phyloP scores from a whole-genome alignment of 2,113 vertebrate genomes.

The Callithrix jacchus region DNA sequence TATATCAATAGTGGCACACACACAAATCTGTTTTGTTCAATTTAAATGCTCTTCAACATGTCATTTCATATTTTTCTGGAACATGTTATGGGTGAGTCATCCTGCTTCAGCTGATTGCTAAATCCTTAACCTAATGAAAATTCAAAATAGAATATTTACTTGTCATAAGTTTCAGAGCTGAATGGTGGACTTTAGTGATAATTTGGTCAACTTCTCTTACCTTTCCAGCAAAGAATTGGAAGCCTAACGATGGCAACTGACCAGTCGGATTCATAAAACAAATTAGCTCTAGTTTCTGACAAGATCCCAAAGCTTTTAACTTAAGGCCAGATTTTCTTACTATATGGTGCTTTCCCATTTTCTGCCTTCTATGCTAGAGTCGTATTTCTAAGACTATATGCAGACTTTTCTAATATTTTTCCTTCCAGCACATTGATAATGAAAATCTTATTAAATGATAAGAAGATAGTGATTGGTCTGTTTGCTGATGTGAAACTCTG shows the following conservation, averaged over 20 bases:
- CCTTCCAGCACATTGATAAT: slow-evolving; percentile 79
- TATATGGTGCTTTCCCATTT: neutral
- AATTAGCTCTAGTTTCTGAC: neutral
- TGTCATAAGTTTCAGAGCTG: neutral
- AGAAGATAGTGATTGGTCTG: slow-evolving; percentile 82
- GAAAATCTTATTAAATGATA: slow-evolving; percentile 85
- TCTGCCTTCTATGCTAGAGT: neutral
- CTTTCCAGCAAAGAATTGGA: neutral
- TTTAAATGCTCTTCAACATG: slow-evolving; percentile 81
- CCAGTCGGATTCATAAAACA: neutral
- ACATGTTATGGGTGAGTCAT: slow-evolving; percentile 70
- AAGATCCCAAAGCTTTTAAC: neutral
- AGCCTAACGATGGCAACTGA: neutral
- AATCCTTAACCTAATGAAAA: slow-evolving; percentile 70
- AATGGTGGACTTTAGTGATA: neutral
- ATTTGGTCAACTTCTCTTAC: neutral
- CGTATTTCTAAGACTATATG: slow-evolving; percentile 14
- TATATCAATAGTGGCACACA: slow-evolving; percentile 80
- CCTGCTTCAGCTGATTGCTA: slow-evolving; percentile 63
- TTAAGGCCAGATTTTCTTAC: neutral
- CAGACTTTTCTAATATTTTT: slow-evolving; percentile 76
- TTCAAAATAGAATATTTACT: slow-evolving; percentile 74
- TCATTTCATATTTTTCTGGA: slow-evolving; percentile 78
- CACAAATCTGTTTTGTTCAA: slow-evolving; percentile 75
- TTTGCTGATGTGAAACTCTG: slow-evolving; percentile 82